Percentiles rank a stretch among this genome's conserved stretches.
These are phyloP conservation scores for Araneus ventricosus DNA, from an alignment of 1,140 invertebrate genomes.

Conservation along the genomic window DNA sequence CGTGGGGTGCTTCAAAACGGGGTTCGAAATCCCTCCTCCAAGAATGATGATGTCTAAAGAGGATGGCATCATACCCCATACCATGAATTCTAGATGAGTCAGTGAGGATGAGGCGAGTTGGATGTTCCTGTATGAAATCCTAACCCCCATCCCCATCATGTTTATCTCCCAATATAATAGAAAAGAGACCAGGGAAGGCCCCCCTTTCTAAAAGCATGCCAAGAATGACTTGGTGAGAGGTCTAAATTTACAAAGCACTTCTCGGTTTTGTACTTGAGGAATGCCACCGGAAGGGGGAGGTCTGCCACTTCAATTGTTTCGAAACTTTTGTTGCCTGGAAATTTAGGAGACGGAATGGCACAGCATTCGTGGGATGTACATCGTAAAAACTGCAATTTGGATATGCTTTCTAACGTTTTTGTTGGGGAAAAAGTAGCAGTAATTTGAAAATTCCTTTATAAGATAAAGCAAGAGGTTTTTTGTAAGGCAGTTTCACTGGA, in stretches of 20 bases:
- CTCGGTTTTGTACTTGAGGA: neutral
- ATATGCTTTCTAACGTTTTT: neutral
- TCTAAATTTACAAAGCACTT: slow-evolving; percentile 8
- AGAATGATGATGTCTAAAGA: slow-evolving; percentile 12
- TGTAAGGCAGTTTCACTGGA: too few relatives aligned
- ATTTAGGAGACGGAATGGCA: neutral
- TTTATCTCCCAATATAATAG: neutral
- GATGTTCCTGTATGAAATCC: neutral
- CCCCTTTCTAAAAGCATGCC: neutral
- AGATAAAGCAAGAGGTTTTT: too few relatives aligned
- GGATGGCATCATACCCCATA: neutral
- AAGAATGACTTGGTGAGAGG: slow-evolving; percentile 10
- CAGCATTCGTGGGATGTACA: neutral
- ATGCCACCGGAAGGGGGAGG: neutral
- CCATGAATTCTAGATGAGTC: slow-evolving; percentile 29
- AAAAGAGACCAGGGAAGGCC: neutral
- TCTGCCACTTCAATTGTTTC: neutral
- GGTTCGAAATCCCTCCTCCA: slow-evolving; percentile 13
- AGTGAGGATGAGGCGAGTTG: slow-evolving; percentile 2
- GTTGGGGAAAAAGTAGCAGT: neutral
- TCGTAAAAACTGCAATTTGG: neutral
- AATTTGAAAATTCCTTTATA: neutral
- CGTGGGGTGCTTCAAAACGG: neutral
- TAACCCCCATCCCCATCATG: neutral
- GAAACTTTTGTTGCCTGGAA: neutral